Conservation (phyloP, 2,797 vertebrate species). For the Sebastes baramenuke region DNA sequence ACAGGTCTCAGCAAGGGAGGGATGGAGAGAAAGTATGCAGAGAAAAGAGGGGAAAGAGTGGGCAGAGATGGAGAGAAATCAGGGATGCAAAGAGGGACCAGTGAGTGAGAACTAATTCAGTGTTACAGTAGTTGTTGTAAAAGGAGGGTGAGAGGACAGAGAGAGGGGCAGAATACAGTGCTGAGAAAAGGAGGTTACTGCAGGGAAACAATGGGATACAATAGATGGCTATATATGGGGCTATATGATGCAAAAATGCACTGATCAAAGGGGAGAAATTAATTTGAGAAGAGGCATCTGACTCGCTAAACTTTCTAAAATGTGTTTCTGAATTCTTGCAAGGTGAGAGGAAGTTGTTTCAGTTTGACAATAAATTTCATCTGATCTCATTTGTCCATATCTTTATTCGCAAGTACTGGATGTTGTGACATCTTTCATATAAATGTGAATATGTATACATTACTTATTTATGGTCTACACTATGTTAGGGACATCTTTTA, state of each 20-base stretch:
- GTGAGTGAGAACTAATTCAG: constrained; percentile 41
- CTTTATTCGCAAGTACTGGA: not conserved
- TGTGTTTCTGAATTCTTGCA: not conserved
- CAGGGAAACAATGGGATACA: not conserved
- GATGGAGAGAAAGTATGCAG: not conserved
- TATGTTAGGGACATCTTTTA: not conserved
- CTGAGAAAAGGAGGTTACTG: not conserved
- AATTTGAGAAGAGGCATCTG: not conserved
- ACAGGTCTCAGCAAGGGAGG: constrained; percentile 12
- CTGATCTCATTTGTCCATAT: not conserved
- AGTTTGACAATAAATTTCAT: not conserved
- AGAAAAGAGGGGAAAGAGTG: not conserved
- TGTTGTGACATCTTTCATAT: not conserved
- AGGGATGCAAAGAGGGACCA: not conserved
- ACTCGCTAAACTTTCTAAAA: not conserved
- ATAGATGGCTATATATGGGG: not conserved
- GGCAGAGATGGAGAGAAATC: not conserved
- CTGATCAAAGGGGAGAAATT: not conserved
- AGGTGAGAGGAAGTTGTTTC: not conserved
- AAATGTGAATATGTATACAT: not conserved
- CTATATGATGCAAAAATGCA: not conserved
- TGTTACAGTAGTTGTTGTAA: constrained; percentile 32
- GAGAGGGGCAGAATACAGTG: constrained; percentile 13
- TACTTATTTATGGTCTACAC: not conserved
- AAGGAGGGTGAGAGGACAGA: not conserved